Evolutionary conservation across 2,888 invertebrate genomes (phyloP).

Genomic region (Teleogryllus oceanicus): DNA sequence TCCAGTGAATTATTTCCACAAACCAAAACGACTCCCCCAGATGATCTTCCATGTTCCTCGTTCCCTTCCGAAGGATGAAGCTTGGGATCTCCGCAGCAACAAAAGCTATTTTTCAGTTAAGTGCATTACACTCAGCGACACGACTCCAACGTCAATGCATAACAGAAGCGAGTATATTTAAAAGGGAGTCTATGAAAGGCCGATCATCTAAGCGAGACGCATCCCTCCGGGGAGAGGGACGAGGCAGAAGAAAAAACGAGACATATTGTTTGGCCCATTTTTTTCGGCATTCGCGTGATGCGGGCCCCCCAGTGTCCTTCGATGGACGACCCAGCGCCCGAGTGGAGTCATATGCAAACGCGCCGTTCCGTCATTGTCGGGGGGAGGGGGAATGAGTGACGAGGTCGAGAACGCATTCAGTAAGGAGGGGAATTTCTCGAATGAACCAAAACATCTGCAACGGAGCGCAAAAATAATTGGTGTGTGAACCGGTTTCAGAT

Average conservation of each 20-base stretch:
- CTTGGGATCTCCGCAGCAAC: neutral
- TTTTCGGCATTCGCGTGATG: neutral
- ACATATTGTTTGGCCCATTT: neutral
- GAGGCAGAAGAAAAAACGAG: neutral
- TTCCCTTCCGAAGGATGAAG: neutral
- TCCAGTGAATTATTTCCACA: too few species aligned
- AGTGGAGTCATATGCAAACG: neutral
- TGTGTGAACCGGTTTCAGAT: neutral
- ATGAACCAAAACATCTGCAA: neutral
- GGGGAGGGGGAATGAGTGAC: neutral
- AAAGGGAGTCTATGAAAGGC: neutral
- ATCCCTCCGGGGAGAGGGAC: neutral
- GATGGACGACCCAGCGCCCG: neutral
- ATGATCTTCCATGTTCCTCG: too few species aligned
- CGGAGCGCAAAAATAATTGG: neutral
- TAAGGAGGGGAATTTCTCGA: neutral
- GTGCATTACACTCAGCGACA: neutral
- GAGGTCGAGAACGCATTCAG: neutral
- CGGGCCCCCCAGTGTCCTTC: neutral
- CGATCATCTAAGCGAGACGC: conserved; percentile 10
- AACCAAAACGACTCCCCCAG: too few species aligned
- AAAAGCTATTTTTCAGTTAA: conserved; percentile 18
- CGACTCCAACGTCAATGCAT: neutral
- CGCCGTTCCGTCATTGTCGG: conserved; percentile 5
- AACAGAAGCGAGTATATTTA: conserved; percentile 6